These are phyloP conservation scores for Litoditis marina DNA, from an alignment of 2,888 invertebrate species.

Conservation along the genomic window DNA sequence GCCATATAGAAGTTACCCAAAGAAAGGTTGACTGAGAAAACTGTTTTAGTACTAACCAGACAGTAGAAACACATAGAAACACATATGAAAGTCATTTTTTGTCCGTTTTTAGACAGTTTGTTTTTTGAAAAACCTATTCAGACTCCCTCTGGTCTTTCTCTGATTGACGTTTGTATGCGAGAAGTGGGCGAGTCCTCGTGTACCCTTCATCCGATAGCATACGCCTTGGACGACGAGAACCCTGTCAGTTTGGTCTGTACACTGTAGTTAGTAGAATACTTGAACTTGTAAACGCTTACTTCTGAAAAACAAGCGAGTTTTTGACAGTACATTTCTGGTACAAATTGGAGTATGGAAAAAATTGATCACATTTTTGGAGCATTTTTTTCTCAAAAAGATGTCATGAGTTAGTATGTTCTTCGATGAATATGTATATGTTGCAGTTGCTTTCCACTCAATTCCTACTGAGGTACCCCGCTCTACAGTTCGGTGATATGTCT, in stretches of 20 bases:
- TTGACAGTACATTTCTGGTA: no score
- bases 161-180: conserved; percentile 23
- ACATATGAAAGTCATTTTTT: no score
- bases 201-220: conserved; percentile 34
- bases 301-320: no score
- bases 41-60: no score
- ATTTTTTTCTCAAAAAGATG: background rate
- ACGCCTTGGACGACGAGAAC: conserved; percentile 32
- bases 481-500: conserved; percentile 46
- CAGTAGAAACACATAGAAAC: no score
- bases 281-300: background rate
- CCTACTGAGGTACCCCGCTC: conserved; percentile 48
- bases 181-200: conserved; percentile 29
- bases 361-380: no score
- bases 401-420: no score
- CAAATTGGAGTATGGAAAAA: no score
- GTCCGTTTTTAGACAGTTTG: background rate
- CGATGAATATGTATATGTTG: conserved; percentile 1
- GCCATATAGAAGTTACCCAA: no score
- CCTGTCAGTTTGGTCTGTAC: conserved; percentile 14
- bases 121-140: conserved; percentile 8
- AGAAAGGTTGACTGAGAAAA: no score
- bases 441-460: conserved; percentile 32
- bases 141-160: conserved; percentile 21
- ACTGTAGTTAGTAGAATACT: background rate